Evolutionary conservation across 1,140 invertebrate genomes (phyloP).

Genomic region (Delia radicum): DNA sequence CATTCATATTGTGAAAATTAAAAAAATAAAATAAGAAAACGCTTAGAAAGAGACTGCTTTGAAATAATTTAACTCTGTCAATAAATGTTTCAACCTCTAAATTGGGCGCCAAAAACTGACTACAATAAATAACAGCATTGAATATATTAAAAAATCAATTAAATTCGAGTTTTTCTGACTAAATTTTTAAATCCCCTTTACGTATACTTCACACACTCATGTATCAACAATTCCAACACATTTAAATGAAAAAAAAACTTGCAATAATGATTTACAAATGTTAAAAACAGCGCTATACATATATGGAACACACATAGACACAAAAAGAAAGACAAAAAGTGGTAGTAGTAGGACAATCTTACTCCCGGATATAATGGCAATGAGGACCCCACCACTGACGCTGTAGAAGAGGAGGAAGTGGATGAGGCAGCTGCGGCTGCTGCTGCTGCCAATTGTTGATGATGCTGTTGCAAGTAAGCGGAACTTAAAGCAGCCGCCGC

Average conservation of each 20-base stretch:
- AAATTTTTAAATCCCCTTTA: too few species aligned
- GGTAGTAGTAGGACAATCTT: constrained; percentile 38
- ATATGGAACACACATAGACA: constrained; percentile 5
- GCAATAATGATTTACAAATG: background rate
- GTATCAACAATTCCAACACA: background rate
- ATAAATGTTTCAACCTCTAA: too few species aligned
- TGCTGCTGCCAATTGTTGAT: constrained; percentile 33
- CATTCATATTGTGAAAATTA: too few species aligned
- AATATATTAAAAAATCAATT: too few species aligned
- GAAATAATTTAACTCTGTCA: too few species aligned
- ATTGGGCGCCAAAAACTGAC: too few species aligned
- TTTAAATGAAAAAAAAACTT: background rate
- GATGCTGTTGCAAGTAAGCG: constrained; percentile 26
- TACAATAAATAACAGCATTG: too few species aligned
- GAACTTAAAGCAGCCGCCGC: background rate
- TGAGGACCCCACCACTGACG: constrained; percentile 30
- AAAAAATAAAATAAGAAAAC: too few species aligned
- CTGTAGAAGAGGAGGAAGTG: constrained; percentile 23
- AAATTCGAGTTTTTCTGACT: too few species aligned
- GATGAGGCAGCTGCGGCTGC: constrained; percentile 32
- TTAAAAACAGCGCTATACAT: background rate
- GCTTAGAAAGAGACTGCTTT: too few species aligned
- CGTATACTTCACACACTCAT: background rate
- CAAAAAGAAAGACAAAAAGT: constrained; percentile 20
- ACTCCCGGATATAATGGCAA: constrained; percentile 48